phyloP scores from a whole-genome alignment of 2,888 invertebrate genomes.

The Nymphalis urticae region DNA sequence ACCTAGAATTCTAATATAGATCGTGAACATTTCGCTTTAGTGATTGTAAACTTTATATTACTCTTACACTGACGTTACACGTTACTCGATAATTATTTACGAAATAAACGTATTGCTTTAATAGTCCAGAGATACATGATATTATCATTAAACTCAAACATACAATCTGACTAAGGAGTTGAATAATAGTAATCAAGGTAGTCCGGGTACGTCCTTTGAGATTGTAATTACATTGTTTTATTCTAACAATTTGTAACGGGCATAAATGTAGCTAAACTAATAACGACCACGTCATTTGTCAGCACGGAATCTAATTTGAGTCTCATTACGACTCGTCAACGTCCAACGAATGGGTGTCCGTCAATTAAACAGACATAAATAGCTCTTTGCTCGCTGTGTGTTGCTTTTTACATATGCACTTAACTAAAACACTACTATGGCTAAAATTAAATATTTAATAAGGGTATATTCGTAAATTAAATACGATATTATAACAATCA shows the following conservation, averaged over 20 bases:
- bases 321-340: slow-evolving; percentile 44
- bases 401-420: background rate
- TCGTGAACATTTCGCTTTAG: background rate
- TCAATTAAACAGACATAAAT: slow-evolving; percentile 34
- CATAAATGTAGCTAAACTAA: slow-evolving; percentile 33
- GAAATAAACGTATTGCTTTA: background rate
- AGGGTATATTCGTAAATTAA: background rate
- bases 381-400: slow-evolving; percentile 7
- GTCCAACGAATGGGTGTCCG: slow-evolving; percentile 30
- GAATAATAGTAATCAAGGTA: background rate
- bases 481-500: background rate
- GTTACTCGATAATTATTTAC: background rate
- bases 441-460: background rate
- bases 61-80: background rate
- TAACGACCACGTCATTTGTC: slow-evolving; percentile 43
- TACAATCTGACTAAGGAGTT: too few species aligned
- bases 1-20: slow-evolving; percentile 8
- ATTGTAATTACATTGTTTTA: slow-evolving; percentile 11
- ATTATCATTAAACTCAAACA: too few species aligned
- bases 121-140: background rate
- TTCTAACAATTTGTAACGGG: slow-evolving; percentile 1
- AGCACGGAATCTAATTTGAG: slow-evolving; percentile 48
- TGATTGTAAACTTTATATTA: background rate
- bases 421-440: background rate
- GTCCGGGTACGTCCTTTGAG: background rate